Base-by-base conservation (phyloP, 2,888 invertebrate genomes). In the Cantharis flavilabris region DNA sequence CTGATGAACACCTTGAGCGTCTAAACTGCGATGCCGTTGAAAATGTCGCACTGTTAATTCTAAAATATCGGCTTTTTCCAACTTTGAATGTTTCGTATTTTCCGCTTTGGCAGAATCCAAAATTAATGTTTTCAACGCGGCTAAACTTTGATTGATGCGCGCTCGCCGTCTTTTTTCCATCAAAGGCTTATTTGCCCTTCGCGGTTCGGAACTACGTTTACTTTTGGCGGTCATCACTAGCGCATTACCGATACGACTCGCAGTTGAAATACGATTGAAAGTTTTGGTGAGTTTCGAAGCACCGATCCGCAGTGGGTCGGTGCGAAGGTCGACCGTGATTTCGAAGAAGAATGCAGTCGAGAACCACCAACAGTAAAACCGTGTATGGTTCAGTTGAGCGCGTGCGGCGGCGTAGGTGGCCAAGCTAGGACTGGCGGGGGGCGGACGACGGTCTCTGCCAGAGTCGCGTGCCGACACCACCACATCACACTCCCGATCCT, bases 61-160 rank as follows among this genome's bases (percentile, higher is more conserved):
- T 80, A 96, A 88, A 83, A 96, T 96, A 88, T 96, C 96, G 3
- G 95, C 94, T 87, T 96, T 96, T 88, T 96, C 96, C 87, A 96
- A 89, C 88, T 96, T 96, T 79, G 94, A 94, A 86, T 95, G 95
- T 85, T 93, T 93, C 71, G 93, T 93, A 86, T 91, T 92, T 89
- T 90, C 92, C 83, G 89, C 90, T 86, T 92, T 92, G 64, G 93
- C 93, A 77, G 93, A 92, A 88, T 94, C 93, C 80, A 94, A 89
- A 82, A 94, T 94, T 67, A 94, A 90, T 75, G 93, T 91, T 89
- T 94, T 94, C 76, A 94, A 89, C 84, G 93, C 92, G 82, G 93
- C 93, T 85, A 94, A 88, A 85, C 94, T 93, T 88, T 93, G 93
- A 88, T 94, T 94, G 86, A 94, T 94, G 78, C 94, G 90, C 72